Conservation (phyloP, 2,888 invertebrate genomes). For the Cremastobaeus sp. region DNA sequence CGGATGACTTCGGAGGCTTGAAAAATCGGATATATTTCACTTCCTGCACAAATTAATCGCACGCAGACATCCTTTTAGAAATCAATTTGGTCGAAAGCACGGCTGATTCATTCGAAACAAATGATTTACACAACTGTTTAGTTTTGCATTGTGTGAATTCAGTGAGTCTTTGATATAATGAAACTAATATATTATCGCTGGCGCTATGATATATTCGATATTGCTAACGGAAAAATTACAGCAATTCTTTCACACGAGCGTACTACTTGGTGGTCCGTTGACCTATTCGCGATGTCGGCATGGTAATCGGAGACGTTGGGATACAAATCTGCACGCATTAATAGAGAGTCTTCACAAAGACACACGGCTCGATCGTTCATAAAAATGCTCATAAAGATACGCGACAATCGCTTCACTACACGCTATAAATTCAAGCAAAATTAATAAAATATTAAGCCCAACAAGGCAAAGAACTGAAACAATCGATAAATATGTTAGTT, state of each 20-base stretch:
- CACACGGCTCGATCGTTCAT: slow-evolving; percentile 55
- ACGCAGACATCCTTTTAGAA: not conserved
- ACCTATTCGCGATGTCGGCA: slow-evolving; percentile 57
- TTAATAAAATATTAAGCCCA: slow-evolving; percentile 21
- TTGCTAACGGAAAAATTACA: slow-evolving; percentile 76
- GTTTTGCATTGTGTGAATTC: slow-evolving; percentile 36
- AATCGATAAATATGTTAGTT: no score
- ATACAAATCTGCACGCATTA: slow-evolving; percentile 77
- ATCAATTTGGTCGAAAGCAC: not conserved
- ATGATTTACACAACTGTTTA: slow-evolving; percentile 26
- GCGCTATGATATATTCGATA: slow-evolving; percentile 74
- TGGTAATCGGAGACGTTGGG: slow-evolving; percentile 76
- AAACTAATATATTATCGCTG: slow-evolving; percentile 72
- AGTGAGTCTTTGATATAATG: slow-evolving; percentile 44
- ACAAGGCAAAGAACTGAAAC: no score
- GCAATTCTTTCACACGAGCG: slow-evolving; percentile 71
- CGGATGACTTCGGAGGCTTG: no score
- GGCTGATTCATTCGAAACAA: slow-evolving; percentile 3
- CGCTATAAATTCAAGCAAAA: slow-evolving; percentile 28
- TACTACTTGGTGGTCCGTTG: slow-evolving; percentile 72
- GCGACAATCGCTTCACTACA: slow-evolving; percentile 34
- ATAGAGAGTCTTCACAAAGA: slow-evolving; percentile 68
- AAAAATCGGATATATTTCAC: no score
- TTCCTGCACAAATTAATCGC: not conserved
- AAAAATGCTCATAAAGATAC: slow-evolving; percentile 45